Evolutionary conservation across 2,113 vertebrate species (phyloP).

Genomic region (Oplegnathus fasciatus): DNA sequence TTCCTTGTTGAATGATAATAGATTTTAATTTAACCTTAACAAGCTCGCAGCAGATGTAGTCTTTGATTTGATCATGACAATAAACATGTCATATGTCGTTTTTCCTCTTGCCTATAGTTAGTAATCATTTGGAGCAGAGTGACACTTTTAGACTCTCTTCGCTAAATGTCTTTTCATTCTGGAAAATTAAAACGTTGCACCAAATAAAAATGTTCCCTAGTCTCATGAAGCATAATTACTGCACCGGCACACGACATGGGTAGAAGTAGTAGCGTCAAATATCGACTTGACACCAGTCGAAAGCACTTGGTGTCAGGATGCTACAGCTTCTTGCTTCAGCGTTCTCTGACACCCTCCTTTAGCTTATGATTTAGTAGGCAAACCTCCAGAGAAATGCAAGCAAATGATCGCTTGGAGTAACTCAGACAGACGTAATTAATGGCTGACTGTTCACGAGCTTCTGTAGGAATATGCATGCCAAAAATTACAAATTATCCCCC

Average conservation of each 20-base stretch:
- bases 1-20: slow-evolving; percentile 22
- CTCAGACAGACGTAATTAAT: slow-evolving; percentile 60
- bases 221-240: slow-evolving; percentile 47
- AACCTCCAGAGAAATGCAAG: slow-evolving; percentile 44
- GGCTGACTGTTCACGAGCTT: slow-evolving; percentile 43
- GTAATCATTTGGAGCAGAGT: not conserved
- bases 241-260: not conserved
- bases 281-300: not conserved
- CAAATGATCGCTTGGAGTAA: slow-evolving; percentile 43
- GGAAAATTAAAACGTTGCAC: slow-evolving; percentile 39
- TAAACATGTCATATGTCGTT: not conserved
- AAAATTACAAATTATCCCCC: slow-evolving; percentile 55
- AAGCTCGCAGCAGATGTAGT: slow-evolving; percentile 3
- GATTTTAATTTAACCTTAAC: slow-evolving; percentile 43
- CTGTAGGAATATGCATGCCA: slow-evolving; percentile 36
- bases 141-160: slow-evolving; percentile 18
- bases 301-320: slow-evolving; percentile 28
- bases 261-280: slow-evolving; percentile 34
- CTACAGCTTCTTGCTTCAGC: slow-evolving; percentile 15
- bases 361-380: slow-evolving; percentile 50
- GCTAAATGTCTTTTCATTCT: slow-evolving; percentile 1
- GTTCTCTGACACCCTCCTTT: slow-evolving; percentile 43
- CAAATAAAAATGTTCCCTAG: slow-evolving; percentile 20
- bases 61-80: slow-evolving; percentile 21
- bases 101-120: not conserved